Evolutionary conservation across 2,888 invertebrate genomes (phyloP).

Genomic region (Tridacna gigas): DNA sequence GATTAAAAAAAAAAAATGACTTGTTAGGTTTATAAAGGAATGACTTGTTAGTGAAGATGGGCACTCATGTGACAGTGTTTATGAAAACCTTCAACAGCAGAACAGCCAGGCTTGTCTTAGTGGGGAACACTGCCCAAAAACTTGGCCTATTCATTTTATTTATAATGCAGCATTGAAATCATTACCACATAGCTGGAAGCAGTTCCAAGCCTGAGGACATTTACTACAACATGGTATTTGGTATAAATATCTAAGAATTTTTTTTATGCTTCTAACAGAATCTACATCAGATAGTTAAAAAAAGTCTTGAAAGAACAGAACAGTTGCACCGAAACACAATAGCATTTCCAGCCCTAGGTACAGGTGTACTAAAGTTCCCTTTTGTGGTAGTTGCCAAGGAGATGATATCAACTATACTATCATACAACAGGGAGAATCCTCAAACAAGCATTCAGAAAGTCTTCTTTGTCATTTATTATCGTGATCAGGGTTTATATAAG

Average conservation of each 20-base stretch:
- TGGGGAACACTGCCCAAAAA: no score
- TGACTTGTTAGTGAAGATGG: no score
- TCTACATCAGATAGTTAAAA: not conserved
- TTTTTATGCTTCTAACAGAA: not conserved
- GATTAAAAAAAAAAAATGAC: no score
- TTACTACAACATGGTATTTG: not conserved
- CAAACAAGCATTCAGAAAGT: slow-evolving; percentile 4
- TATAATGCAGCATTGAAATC: no score
- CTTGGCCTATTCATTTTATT: no score
- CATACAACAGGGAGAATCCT: not conserved
- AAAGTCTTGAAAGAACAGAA: not conserved
- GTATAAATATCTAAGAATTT: not conserved
- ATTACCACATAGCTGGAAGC: no score
- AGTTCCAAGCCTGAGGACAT: not conserved
- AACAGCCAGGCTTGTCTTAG: no score
- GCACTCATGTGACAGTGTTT: no score
- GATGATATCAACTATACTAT: not conserved
- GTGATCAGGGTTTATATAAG: slow-evolving; percentile 29
- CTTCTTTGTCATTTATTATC: slow-evolving; percentile 37
- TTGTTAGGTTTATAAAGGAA: no score
- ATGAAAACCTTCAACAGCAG: no score
- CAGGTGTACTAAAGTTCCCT: slow-evolving; percentile 9
- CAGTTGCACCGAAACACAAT: not conserved
- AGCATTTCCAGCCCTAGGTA: slow-evolving; percentile 15
- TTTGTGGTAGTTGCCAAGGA: not conserved